phyloP scores from a whole-genome alignment of 1,140 invertebrate genomes.

The Stenopsyche tienmushanensis region DNA sequence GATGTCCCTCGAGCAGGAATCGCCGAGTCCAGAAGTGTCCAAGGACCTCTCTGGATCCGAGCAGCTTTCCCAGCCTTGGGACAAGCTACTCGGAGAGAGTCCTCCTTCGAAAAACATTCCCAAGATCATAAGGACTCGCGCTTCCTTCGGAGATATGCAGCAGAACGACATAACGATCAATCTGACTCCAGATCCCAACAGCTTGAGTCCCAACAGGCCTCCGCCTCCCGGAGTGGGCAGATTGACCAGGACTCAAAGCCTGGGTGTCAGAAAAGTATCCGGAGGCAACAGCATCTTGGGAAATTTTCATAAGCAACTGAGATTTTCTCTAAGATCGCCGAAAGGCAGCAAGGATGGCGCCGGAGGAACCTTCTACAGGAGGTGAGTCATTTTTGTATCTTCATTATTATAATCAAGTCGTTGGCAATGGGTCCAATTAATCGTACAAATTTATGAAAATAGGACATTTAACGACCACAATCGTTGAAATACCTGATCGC shows the following conservation, averaged over 20 bases:
- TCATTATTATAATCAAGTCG: too few relatives aligned
- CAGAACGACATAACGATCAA: constrained; percentile 45
- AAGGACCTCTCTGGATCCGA: constrained; percentile 56
- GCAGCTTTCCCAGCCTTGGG: constrained; percentile 51
- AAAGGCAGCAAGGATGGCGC: constrained; percentile 47
- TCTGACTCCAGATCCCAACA: constrained; percentile 45
- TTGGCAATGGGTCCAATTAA: too few relatives aligned
- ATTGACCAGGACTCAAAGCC: constrained; percentile 52
- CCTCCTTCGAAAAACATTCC: constrained; percentile 47
- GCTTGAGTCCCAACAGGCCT: constrained; percentile 46
- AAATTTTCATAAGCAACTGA: constrained; percentile 56
- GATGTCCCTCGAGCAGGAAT: constrained; percentile 36
- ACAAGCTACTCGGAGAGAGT: constrained; percentile 52
- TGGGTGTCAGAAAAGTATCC: constrained; percentile 51
- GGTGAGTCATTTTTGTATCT: constrained; percentile 12
- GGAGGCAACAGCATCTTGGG: constrained; percentile 52
- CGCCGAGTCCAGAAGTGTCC: constrained; percentile 35
- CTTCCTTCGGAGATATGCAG: constrained; percentile 50
- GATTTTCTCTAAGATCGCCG: constrained; percentile 56
- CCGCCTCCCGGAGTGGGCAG: constrained; percentile 41
- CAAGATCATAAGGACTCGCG: constrained; percentile 53
- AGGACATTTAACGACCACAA: neutral
- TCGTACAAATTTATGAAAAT: too few relatives aligned
- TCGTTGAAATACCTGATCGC: too few relatives aligned
- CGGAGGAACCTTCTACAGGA: constrained; percentile 36